Evolutionary conservation across 2,888 invertebrate species (phyloP).

Genomic region (Synergus laeviventris): DNA sequence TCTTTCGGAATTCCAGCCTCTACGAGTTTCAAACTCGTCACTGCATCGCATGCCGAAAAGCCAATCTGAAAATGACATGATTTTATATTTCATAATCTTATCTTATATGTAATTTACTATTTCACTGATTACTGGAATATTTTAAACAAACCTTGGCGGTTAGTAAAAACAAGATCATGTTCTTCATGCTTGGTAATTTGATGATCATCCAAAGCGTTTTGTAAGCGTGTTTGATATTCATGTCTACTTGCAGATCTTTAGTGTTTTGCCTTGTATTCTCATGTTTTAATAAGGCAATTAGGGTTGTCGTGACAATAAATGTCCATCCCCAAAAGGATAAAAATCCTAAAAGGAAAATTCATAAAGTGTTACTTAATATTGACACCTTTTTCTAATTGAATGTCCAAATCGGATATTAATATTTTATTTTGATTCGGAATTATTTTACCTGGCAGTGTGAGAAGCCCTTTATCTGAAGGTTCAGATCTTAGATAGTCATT

Average conservation of each 20-base stretch:
- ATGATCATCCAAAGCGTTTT: constrained; percentile 89
- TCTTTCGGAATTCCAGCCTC: constrained; percentile 98
- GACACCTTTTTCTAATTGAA: constrained; percentile 32
- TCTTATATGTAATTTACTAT: not conserved
- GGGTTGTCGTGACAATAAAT: constrained; percentile 92
- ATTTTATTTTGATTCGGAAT: not conserved
- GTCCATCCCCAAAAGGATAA: constrained; percentile 96
- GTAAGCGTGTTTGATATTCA: constrained; percentile 85
- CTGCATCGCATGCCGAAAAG: constrained; percentile 96
- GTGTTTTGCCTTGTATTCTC: constrained; percentile 79
- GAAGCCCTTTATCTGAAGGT: constrained; percentile 84
- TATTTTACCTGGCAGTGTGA: constrained; percentile 80
- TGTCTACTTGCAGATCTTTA: constrained; percentile 73
- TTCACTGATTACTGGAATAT: not conserved
- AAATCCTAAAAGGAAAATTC: constrained; percentile 81
- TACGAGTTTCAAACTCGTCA: constrained; percentile 95
- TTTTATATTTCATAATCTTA: not conserved
- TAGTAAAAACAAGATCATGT: constrained; percentile 87
- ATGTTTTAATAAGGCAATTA: constrained; percentile 92
- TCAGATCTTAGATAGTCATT: constrained; percentile 90
- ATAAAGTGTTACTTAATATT: not conserved
- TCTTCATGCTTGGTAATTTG: constrained; percentile 87
- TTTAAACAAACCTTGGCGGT: constrained; percentile 87
- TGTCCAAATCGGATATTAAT: not conserved
- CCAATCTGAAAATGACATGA: constrained; percentile 83